Evolutionary conservation across 2,113 vertebrate genomes (phyloP).

Genomic region (Muntiacus reevesi): DNA sequence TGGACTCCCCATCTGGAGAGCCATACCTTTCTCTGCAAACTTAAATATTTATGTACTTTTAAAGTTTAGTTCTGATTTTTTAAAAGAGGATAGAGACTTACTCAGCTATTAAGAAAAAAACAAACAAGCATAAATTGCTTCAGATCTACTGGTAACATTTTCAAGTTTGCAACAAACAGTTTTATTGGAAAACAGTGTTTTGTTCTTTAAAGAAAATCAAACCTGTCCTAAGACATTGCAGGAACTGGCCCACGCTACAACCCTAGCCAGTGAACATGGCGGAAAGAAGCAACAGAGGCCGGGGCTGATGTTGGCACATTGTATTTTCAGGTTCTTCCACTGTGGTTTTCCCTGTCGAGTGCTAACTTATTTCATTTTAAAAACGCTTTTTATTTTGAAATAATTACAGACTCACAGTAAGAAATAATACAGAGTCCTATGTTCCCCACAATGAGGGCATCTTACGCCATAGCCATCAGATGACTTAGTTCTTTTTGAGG

Average conservation of each 20-base stretch:
- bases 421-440: background rate
- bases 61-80: constrained; percentile 54
- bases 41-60: constrained; percentile 47
- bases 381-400: constrained; percentile 36
- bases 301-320: background rate
- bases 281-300: background rate
- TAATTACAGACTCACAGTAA: background rate
- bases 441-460: background rate
- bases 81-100: background rate
- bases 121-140: background rate
- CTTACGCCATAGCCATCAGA: background rate
- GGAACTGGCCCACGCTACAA: background rate
- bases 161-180: background rate
- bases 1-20: background rate
- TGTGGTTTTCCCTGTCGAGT: background rate
- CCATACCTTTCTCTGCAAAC: constrained; percentile 36
- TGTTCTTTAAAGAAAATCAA: constrained; percentile 50
- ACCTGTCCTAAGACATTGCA: background rate
- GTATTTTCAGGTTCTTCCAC: background rate
- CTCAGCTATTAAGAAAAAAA: constrained; percentile 16
- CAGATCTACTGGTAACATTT: constrained; percentile 15
- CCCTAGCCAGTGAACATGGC: background rate
- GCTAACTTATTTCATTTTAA: background rate
- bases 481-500: background rate
- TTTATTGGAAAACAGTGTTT: constrained; percentile 50